Percentiles rank a stretch among this genome's conserved stretches.
Evolutionary conservation across 2,888 invertebrate genomes (phyloP).

Genomic region (Eristalinus aeneus): DNA sequence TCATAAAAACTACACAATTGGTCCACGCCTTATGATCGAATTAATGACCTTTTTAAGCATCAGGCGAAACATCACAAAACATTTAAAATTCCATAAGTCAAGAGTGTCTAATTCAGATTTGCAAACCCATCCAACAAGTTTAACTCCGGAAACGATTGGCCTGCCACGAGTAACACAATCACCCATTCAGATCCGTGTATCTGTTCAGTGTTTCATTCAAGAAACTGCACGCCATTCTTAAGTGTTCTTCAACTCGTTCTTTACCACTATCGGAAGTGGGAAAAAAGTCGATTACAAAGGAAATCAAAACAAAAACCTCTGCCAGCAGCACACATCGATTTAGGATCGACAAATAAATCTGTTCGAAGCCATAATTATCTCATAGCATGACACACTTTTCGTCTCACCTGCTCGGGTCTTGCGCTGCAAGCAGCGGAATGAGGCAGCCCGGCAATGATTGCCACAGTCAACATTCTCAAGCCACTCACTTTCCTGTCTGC

Average conservation of each 20-base stretch:
- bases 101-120: not conserved
- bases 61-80: not conserved
- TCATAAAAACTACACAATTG: no score
- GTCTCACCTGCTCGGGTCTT: not conserved
- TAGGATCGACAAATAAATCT: conserved; percentile 24
- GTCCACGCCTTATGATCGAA: no score
- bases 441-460: not conserved
- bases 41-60: no score
- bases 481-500: not conserved
- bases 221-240: not conserved
- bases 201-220: not conserved
- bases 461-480: not conserved
- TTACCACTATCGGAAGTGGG: not conserved
- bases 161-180: not conserved
- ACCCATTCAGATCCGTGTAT: not conserved
- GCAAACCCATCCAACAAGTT: not conserved
- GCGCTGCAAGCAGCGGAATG: not conserved
- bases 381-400: conserved; percentile 49
- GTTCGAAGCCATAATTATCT: conserved; percentile 34
- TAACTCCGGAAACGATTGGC: not conserved
- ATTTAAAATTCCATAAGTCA: not conserved
- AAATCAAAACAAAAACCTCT: not conserved
- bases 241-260: not conserved
- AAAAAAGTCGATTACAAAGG: not conserved
- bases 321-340: not conserved